Base-by-base conservation (phyloP, 2,797 vertebrate species). In the Halcyon leucocephala region DNA sequence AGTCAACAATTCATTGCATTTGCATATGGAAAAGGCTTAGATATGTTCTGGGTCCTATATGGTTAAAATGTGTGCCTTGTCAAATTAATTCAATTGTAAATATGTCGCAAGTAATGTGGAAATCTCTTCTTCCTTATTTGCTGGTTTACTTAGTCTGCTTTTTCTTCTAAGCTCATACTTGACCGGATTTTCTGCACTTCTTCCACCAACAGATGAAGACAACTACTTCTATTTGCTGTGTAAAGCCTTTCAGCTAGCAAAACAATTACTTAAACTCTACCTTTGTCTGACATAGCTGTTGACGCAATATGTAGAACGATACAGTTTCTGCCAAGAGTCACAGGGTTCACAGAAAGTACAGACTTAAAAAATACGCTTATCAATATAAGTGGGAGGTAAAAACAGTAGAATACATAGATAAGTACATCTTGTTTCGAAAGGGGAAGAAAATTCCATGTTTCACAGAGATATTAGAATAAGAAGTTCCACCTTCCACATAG, bases 51-150 rank as follows among this genome's bases (percentile, higher is more conserved):
- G 10, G 46, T 24, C 96, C 31, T 70, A 20, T 73, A n/a, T 76
- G 19, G 25, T 86, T 95, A 85, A 96, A 73, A 84, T 90, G 17
- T 29, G 7, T 86, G 64, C 74, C 52, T 82, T 82, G 42, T 49
- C 77, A 93, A 70, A 82, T 87, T 93, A 92, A 95, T 55, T 69
- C 29, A 37, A 14, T 41, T 61, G 58, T 88, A 84, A 95, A 83
- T 48, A 80, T 76, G 70, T 46, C 61, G 15, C 35, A 92, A 89
- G 35, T 26, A 93, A 57, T 0, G 10, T 78, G 11, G 46, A 94
- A 91, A 93, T 76, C 55, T 57, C 39, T 67, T 85, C 58, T 94
- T 79, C 67, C 67, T 97, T 96, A 79, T 97, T 95, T 92, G 24
- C 24, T 72, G 76, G 74, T 74, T 92, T 76, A 67, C 29, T 79